Evolutionary conservation across 2,888 invertebrate species (phyloP), one percentile per base, ranked within the genome.

Genomic region (Torymus tubicola): DNA sequence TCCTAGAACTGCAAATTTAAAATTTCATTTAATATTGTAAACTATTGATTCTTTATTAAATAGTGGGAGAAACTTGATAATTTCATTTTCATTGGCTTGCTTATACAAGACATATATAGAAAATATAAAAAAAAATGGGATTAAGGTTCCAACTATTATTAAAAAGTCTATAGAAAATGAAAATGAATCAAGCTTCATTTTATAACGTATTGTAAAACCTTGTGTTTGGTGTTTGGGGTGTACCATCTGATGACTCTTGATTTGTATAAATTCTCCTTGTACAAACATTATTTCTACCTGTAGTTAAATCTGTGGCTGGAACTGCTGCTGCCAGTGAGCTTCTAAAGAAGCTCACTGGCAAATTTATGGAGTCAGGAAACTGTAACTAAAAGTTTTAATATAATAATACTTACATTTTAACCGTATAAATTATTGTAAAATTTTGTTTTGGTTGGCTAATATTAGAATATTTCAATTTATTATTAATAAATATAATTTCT

Each of bases 161-260:
- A 31, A 31, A 31, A 31, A 31, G 3, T 42, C 8, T 42, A 42
- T 8, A 53, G 50, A 68, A 42, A 76, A 72, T 76, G 68, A 78
- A 75, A 81, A 72, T 67, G 55, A 78, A 58, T 14, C 60, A 61
- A 78, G 70, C 72, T 76, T 68, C 18, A 64, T 63, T 78, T 81
- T 71, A 75, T 18, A 18, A 61, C 69, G 8, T 21, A 63, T 42
- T 81, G 16, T 67, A 67, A 74, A 50, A 82, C 80, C 82, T 80
- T 52, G 70, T 67, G 24, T 80, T 80, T 74, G 61, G 74, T 8
- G 70, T 13, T 75, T 64, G 80, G 55, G 53, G 42, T 8, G 42
- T 0, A 42, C 42, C 42, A 58, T 79, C 65, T 18, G 64, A 31
- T 60, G 63, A 67, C 18, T 74, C 61, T 14, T 24, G 42, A 75